Conservation (phyloP, 2,797 vertebrate genomes). For the Passerculus sandwichensis region DNA sequence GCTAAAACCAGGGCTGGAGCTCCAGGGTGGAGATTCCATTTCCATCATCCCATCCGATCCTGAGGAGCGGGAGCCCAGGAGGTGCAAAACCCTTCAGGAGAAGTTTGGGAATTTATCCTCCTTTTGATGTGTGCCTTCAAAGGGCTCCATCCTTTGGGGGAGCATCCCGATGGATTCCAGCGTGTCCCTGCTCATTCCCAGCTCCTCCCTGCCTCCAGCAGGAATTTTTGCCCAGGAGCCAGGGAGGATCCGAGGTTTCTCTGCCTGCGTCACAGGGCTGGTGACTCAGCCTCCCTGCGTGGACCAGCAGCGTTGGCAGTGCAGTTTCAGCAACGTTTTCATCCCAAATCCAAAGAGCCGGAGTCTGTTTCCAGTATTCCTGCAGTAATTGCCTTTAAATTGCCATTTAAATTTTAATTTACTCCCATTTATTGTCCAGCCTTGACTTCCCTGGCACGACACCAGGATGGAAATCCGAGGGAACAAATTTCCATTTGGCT, state of each 20-base stretch:
- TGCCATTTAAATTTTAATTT: background rate
- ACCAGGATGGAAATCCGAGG: background rate
- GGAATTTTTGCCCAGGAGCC: background rate
- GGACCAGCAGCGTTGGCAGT: fast-evolving
- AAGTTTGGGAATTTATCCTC: background rate
- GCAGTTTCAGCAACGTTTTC: fast-evolving
- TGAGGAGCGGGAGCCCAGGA: background rate
- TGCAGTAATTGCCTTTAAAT: background rate
- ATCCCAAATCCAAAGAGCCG: background rate
- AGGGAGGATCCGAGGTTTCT: background rate
- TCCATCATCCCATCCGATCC: conserved; percentile 9
- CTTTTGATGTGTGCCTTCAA: background rate
- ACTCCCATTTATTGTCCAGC: background rate
- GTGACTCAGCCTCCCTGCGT: background rate
- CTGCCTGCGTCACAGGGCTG: background rate
- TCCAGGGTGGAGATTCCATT: background rate
- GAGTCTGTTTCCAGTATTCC: background rate
- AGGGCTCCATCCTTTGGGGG: background rate
- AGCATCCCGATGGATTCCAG: background rate
- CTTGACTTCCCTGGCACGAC: background rate
- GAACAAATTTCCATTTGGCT: background rate
- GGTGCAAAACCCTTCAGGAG: background rate
- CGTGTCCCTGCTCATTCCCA: background rate
- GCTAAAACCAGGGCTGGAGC: background rate
- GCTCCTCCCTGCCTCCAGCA: background rate